Base-by-base conservation (phyloP, 2,113 vertebrate species). In the Chloropsis cyanopogon region DNA sequence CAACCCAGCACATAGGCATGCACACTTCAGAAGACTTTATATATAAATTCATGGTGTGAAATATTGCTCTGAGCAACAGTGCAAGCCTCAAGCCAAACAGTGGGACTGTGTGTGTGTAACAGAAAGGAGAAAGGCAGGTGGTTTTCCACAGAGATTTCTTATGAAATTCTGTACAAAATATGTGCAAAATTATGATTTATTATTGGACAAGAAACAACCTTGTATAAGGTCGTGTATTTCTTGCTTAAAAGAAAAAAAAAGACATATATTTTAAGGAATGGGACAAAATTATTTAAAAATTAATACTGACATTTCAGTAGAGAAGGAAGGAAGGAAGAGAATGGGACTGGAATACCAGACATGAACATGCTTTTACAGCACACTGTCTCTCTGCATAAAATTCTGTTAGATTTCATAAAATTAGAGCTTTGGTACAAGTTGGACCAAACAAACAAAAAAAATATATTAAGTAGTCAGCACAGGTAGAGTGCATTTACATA, bases 101-200 rank as follows among this genome's bases (percentile, higher is more conserved):
- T 3, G 14, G 4, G 35, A 56, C 9, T 3, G 1, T 4, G 6
- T 1, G 28, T 13, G 21, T 12, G 20, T 17, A 31, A 63, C 1
- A 5, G 37, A 37, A 31, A 61, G 46, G 20, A 94, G 41, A 50
- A 75, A 79, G 25, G 20, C 19, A 49, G 22, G 44, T 44, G 49
- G 14, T n/a, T 47, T 82, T 41, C 47, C 26, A 79, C 10, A 23
- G 28, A 39, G 26, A 42, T 75, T 83, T 83, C 12, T 41, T 75
- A 20, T 15, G 19, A 64, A 77, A 70, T 66, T 63, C 49, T 73
- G 33, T 10, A 68, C 10, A 33, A 54, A 60, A 26, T 47, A 35
- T 11, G 5, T 23, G 33, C 1, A 79, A 64, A 95, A 78, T 15
- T 26, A 23, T 4, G 3, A 56, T 26, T 64, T 81, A 50, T 41